Evolutionary conservation across 37 sponge, comb jelly and placozoan species (phyloP), one percentile per base, ranked within the genome.

Genomic region (Crambe crambe): DNA sequence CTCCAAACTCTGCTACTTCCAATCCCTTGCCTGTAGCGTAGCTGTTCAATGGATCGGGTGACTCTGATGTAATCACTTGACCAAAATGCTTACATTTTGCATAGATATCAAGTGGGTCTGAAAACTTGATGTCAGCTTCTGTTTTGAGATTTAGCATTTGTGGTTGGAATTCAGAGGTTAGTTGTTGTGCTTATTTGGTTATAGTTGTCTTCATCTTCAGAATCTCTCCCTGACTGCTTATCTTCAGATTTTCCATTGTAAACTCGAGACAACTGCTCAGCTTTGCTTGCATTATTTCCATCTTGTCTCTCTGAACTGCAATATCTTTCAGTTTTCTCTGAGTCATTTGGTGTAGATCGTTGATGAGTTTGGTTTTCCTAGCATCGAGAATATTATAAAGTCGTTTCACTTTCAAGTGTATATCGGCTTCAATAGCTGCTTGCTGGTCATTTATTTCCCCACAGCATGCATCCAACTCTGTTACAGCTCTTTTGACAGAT

Each of bases 361-460:
- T 38, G 37, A 70, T 39, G 43, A 70, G 71, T 38, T 70, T 38
- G 12, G 71, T 12, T 38, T 22, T 39, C 43, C 74, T 38, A 9
- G 22, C 51, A 17, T 80, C 71, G 3, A 80, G 60, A 31, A 54
- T 70, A 1, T 80, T 39, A 39, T 80, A 70, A 21, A 69, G 37
- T 25, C 18, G 47, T 32, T 38, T 36, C n/a, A 80, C 15, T 25
- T 42, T 37, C 6, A 34, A 1, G 23, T 66, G 35, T 56, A 83
- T 83, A 37, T 75, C 36, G 15, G 1, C 43, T 42, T 66, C 63
- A 56, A 83, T 17, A 29, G 68, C 58, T 26, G 12, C 75, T 3
- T 64, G 56, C 37, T 83, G 84, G 59, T 43, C 25, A 22, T 59
- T 70, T 41, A 80, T 80, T n/a, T 70, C 12, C 58, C 30, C 60